Evolutionary conservation across 2,797 vertebrate genomes (phyloP).

Genomic region (Rhinella marina): DNA sequence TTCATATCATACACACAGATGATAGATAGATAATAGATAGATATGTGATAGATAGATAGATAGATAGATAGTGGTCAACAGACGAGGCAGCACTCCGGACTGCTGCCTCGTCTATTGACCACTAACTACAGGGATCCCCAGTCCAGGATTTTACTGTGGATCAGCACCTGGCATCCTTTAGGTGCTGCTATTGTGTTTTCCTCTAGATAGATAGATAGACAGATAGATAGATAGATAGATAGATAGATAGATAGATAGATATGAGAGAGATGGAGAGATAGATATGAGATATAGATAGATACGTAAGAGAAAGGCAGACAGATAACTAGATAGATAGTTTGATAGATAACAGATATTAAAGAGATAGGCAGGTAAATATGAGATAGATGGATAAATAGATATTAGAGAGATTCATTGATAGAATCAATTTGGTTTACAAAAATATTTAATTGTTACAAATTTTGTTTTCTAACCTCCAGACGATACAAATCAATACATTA

Average conservation of each 20-base stretch:
- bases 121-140: no score
- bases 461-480: not conserved
- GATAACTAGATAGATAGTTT: not conserved
- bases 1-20: not conserved
- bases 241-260: no score
- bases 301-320: not conserved
- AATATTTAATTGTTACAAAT: not conserved
- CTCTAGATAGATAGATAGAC: not conserved
- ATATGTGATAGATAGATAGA: not conserved
- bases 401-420: no score
- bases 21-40: not conserved
- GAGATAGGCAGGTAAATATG: not conserved
- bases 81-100: no score
- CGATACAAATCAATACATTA: not conserved
- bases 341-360: not conserved
- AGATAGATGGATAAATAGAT: not conserved
- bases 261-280: no score
- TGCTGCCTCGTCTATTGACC: no score
- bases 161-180: no score
- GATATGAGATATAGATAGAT: no score
- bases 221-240: not conserved
- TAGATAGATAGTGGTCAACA: no score
- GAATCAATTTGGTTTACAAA: no score
- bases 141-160: no score
- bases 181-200: no score